Evolutionary conservation across 2,113 vertebrate species (phyloP), one percentile per base, ranked within the genome.

Genomic region (Scolopax mira): DNA sequence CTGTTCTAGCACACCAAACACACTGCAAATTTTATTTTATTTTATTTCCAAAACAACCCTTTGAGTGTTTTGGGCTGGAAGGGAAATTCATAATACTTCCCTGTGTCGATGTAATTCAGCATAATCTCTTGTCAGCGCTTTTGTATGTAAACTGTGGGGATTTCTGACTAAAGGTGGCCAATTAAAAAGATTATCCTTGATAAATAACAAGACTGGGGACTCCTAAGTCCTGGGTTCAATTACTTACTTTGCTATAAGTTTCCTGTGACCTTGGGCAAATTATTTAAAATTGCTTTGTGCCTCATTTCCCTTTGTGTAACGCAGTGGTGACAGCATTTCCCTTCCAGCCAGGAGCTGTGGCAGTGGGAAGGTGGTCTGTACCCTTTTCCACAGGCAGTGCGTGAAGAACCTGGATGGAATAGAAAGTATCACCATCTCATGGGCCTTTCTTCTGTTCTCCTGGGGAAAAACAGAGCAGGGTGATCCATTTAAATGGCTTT

Each of bases 231-330:
- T 88, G 67, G 37, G 74, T 88, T 91, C 89, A 74, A 51, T 91
- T 82, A 75, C 78, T 86, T 67, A 52, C 80, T 84, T 84, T 92
- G 57, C 89, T 90, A 0, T 71, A 74, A 89, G 91, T 84, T 96
- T 97, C 91, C 89, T 91, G 71, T 85, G 85, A 93, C 95, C 85
- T 94, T 93, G 93, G 54, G 15, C 0, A 0, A 94, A 85, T 88
- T 85, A 79, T 73, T 94, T 82, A 78, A 77, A 81, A 70, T 70
- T 58, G 74, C 60, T 88, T 81, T 66, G 89, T 90, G 89, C 89
- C 55, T 91, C 89, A 85, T 79, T 95, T 94, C 91, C 94, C 70
- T 92, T 95, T 89, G 83, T 92, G 75, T 74, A 67, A 52, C 57
- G n/a, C 6, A 11, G 13, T 1, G 1, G 71, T 88, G 92, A 95